Conservation (phyloP, 1,140 invertebrate species). For the Lepidostoma basale region DNA sequence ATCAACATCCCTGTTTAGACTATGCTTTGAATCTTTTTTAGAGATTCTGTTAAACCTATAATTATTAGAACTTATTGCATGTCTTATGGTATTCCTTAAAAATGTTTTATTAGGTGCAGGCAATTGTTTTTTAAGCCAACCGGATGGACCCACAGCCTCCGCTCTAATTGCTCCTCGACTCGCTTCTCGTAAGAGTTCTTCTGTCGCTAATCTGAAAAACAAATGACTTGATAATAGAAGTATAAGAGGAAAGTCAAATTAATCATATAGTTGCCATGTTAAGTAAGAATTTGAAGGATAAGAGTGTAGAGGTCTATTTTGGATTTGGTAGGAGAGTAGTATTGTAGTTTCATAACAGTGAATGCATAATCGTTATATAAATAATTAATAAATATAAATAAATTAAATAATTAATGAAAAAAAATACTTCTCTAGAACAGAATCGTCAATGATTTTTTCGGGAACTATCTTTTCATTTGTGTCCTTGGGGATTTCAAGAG, state of each 20-base stretch:
- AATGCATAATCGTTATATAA: not conserved
- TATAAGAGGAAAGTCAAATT: too few species aligned
- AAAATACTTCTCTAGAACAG: constrained; percentile 4
- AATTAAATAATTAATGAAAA: not conserved
- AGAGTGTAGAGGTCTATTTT: not conserved
- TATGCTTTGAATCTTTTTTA: constrained; percentile 2
- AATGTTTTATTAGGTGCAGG: constrained; percentile 67
- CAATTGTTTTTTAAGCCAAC: constrained; percentile 64
- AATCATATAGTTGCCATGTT: too few species aligned
- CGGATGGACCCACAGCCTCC: constrained; percentile 67
- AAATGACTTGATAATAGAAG: not conserved
- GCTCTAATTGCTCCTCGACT: constrained; percentile 64
- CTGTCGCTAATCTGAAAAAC: constrained; percentile 61
- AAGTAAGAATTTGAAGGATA: too few species aligned
- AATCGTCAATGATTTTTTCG: constrained; percentile 19
- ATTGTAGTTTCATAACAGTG: not conserved
- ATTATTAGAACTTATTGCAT: constrained; percentile 58
- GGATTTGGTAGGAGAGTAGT: not conserved
- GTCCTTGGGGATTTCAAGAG: constrained; percentile 14
- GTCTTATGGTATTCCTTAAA: constrained; percentile 58
- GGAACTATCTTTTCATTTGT: not conserved
- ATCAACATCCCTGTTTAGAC: constrained; percentile 44
- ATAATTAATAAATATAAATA: not conserved
- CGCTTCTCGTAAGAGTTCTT: constrained; percentile 68
- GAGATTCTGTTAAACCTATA: constrained; percentile 31